phyloP scores from a whole-genome alignment of 2,888 invertebrate genomes.

The Eurytoma californica region DNA sequence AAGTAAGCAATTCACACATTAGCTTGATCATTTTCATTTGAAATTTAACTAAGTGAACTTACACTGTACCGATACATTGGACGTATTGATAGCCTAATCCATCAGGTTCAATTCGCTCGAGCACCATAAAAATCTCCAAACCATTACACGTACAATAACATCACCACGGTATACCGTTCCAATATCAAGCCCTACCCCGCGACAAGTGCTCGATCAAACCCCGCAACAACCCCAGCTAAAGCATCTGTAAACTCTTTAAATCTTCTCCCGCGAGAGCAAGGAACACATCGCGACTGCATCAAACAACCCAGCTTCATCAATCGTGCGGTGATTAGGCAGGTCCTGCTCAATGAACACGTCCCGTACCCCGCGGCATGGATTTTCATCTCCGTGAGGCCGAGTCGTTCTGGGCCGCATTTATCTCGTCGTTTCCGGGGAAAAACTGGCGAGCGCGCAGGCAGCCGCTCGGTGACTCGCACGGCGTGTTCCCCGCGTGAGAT shows the following conservation, averaged over 20 bases:
- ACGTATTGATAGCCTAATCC: no score
- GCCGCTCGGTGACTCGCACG: not conserved
- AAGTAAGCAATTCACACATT: no score
- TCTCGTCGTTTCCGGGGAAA: constrained; percentile 1
- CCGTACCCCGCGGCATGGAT: not conserved
- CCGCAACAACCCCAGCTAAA: not conserved
- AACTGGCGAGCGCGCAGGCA: not conserved
- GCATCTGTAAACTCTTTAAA: constrained; percentile 17
- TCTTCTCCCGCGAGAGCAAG: not conserved
- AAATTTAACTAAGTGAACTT: no score
- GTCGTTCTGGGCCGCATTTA: not conserved
- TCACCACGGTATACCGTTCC: not conserved
- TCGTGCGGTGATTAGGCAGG: not conserved
- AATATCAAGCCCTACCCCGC: not conserved
- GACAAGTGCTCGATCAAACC: constrained; percentile 1
- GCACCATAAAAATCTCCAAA: not conserved
- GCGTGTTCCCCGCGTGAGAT: not conserved
- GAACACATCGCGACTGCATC: not conserved
- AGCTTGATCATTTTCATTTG: no score
- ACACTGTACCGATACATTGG: no score
- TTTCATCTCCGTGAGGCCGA: constrained; percentile 22
- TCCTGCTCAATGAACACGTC: not conserved
- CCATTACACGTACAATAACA: not conserved
- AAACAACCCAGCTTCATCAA: not conserved
- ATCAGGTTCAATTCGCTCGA: no score